Percentiles rank a stretch among this genome's conserved stretches.
These are phyloP conservation scores for Alethe castanea DNA, from an alignment of 2,113 vertebrate genomes.

Conservation along the genomic window DNA sequence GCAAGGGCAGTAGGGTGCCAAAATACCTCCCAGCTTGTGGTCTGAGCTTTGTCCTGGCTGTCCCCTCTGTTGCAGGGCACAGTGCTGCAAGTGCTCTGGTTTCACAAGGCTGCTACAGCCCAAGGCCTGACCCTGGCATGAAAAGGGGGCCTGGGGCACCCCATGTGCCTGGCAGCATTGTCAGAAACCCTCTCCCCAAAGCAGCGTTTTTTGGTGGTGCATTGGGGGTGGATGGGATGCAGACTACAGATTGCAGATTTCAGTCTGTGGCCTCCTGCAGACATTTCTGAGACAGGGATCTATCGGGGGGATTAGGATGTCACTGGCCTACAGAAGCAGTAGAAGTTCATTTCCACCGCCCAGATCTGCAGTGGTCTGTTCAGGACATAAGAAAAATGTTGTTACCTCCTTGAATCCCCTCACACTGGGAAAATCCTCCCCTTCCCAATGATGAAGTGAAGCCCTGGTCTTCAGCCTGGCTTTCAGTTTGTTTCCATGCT, in stretches of 20 bases:
- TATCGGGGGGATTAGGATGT: fast-evolving
- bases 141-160: neutral
- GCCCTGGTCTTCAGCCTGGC: neutral
- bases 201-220: neutral
- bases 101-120: neutral
- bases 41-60: neutral
- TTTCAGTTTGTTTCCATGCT: neutral
- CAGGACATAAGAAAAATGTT: neutral
- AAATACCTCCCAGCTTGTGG: neutral
- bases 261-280: neutral
- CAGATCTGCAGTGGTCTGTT: neutral
- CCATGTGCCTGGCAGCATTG: neutral
- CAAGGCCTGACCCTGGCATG: fast-evolving
- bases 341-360: neutral
- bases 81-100: neutral
- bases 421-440: neutral
- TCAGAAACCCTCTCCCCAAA: neutral
- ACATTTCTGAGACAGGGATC: neutral
- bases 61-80: neutral
- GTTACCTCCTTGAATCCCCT: neutral
- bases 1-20: neutral
- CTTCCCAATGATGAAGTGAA: neutral
- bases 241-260: neutral
- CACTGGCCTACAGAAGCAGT: neutral
- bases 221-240: fast-evolving